phyloP scores from a whole-genome alignment of 1,140 invertebrate genomes.

The Ylistrum balloti region DNA sequence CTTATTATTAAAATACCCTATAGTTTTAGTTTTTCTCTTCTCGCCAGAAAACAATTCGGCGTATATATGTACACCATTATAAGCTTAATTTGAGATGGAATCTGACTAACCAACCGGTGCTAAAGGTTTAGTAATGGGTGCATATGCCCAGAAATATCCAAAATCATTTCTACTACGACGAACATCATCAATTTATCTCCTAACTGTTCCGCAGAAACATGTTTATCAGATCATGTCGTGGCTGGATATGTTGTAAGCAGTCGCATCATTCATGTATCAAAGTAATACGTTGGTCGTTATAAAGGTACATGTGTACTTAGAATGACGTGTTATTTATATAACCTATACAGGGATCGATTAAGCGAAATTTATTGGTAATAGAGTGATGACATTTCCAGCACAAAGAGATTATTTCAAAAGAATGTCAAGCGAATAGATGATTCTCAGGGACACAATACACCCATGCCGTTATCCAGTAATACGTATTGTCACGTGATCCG shows the following conservation, averaged over 20 bases:
- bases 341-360: background rate
- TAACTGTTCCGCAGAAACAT: background rate
- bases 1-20: background rate
- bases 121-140: background rate
- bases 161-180: background rate
- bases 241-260: background rate
- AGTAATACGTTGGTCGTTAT: background rate
- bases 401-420: too few relatives aligned
- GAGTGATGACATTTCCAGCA: too few relatives aligned
- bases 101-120: background rate
- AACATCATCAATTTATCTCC: conserved; percentile 8
- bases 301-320: background rate
- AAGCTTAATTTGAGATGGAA: background rate
- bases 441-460: too few relatives aligned
- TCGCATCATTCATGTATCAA: too few relatives aligned
- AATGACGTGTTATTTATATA: too few relatives aligned
- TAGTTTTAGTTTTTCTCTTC: background rate
- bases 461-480: too few relatives aligned
- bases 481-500: too few relatives aligned
- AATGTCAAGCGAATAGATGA: too few relatives aligned
- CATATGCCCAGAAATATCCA: background rate
- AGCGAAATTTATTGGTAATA: too few relatives aligned
- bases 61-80: background rate
- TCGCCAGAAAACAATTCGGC: background rate
- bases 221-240: background rate